These are phyloP conservation scores for Drosophila orosa DNA, from an alignment of 1,140 invertebrate genomes.

Conservation along the genomic window DNA sequence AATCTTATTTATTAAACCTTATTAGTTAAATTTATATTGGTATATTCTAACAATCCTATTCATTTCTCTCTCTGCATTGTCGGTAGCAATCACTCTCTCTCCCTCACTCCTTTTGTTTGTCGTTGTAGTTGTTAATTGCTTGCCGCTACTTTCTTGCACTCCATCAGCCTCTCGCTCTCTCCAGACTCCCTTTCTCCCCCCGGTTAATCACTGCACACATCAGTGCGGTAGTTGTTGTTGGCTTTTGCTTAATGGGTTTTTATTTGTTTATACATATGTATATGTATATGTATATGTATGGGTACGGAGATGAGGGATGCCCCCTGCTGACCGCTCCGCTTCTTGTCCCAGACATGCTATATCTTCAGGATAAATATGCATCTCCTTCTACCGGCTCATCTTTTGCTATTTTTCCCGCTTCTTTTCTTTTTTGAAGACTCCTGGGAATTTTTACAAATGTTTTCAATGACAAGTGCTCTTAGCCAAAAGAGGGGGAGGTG, in stretches of 20 bases:
- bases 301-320: conserved; percentile 53
- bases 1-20: too few relatives aligned
- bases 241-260: conserved; percentile 78
- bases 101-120: conserved; percentile 52
- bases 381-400: conserved; percentile 2
- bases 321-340: conserved; percentile 40
- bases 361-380: not conserved
- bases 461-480: conserved; percentile 72
- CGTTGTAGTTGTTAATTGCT: conserved; percentile 80
- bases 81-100: conserved; percentile 13
- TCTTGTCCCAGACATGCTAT: conserved; percentile 10
- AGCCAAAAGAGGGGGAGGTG: not conserved
- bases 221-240: conserved; percentile 69
- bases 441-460: conserved; percentile 77
- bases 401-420: conserved; percentile 43
- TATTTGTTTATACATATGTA: conserved; percentile 80
- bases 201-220: conserved; percentile 75
- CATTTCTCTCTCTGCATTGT: not conserved
- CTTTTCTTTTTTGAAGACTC: conserved; percentile 34
- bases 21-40: too few relatives aligned
- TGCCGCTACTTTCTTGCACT: conserved; percentile 75
- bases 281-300: too few relatives aligned
- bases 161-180: conserved; percentile 5
- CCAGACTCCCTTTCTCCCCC: conserved; percentile 16
- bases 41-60: too few relatives aligned